phyloP scores from a whole-genome alignment of 2,113 vertebrate genomes.

The Tautogolabrus adspersus region DNA sequence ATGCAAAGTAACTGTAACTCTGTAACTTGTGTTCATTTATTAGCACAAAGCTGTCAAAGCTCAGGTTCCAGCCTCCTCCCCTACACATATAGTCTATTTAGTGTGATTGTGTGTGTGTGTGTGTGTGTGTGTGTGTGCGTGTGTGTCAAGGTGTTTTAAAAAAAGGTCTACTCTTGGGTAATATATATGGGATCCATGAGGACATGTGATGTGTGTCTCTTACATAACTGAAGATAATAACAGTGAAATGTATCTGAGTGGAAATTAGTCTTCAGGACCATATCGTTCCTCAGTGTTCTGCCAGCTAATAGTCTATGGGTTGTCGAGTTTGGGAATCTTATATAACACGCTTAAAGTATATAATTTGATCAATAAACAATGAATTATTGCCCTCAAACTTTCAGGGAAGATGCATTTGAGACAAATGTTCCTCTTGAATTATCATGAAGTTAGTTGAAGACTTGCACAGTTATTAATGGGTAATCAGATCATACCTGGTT shows the following conservation, averaged over 20 bases:
- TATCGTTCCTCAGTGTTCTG: neutral
- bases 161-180: conserved; percentile 20
- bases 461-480: neutral
- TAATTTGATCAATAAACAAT: neutral
- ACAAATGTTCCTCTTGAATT: neutral
- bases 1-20: conserved; percentile 45
- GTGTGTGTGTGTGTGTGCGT: conserved; percentile 9
- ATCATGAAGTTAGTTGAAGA: neutral
- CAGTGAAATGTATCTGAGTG: conserved; percentile 29
- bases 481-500: conserved; percentile 7
- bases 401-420: neutral
- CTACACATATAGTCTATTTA: neutral
- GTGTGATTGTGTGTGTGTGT: neutral
- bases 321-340: conserved; percentile 2
- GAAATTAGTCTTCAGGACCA: neutral
- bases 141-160: conserved; percentile 3
- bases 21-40: conserved; percentile 53
- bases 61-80: conserved; percentile 38
- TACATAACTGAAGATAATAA: conserved; percentile 53
- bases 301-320: neutral
- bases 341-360: neutral
- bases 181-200: no score
- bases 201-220: conserved; percentile 43
- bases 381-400: neutral
- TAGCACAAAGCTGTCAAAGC: conserved; percentile 57